Evolutionary conservation across 2,888 invertebrate species (phyloP).

Genomic region (Drosophila anomelani): DNA sequence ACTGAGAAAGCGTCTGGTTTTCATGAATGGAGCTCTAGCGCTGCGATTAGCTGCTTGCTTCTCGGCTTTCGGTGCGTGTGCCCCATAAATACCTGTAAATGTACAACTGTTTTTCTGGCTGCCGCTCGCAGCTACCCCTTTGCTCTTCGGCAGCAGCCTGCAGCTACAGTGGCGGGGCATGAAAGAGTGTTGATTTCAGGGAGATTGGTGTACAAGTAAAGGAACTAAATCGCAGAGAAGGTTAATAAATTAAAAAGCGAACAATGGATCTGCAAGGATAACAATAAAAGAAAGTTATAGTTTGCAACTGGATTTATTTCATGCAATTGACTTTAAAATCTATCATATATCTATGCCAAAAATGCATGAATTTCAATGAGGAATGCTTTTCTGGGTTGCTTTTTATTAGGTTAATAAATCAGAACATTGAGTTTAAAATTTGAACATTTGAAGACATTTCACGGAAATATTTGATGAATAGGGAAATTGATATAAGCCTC

Average conservation of each 20-base stretch:
- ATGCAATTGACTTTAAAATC: too few relatives aligned
- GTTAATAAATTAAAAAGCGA: not conserved
- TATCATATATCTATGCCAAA: too few relatives aligned
- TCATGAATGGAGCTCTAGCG: constrained; percentile 19
- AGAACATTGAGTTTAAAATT: too few relatives aligned
- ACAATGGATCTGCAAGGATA: not conserved
- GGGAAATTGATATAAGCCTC: too few relatives aligned
- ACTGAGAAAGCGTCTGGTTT: constrained; percentile 10
- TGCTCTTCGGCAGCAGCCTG: not conserved
- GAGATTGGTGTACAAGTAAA: not conserved
- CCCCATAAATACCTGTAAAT: constrained; percentile 45
- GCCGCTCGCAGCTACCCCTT: constrained; percentile 18
- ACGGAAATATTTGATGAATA: too few relatives aligned
- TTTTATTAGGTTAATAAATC: too few relatives aligned
- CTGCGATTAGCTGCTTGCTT: constrained; percentile 37
- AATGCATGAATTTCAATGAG: too few relatives aligned
- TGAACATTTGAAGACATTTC: too few relatives aligned
- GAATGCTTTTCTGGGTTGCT: too few relatives aligned
- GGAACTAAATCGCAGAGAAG: not conserved
- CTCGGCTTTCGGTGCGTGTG: constrained; percentile 14
- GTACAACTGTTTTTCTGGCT: constrained; percentile 36
- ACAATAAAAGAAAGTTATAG: not conserved
- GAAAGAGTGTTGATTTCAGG: not conserved
- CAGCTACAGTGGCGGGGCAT: not conserved
- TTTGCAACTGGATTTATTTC: too few relatives aligned